Percentiles rank a stretch among this genome's conserved stretches.
These are phyloP conservation scores for Artemia franciscana DNA, from an alignment of 1,140 invertebrate genomes.

Conservation along the genomic window DNA sequence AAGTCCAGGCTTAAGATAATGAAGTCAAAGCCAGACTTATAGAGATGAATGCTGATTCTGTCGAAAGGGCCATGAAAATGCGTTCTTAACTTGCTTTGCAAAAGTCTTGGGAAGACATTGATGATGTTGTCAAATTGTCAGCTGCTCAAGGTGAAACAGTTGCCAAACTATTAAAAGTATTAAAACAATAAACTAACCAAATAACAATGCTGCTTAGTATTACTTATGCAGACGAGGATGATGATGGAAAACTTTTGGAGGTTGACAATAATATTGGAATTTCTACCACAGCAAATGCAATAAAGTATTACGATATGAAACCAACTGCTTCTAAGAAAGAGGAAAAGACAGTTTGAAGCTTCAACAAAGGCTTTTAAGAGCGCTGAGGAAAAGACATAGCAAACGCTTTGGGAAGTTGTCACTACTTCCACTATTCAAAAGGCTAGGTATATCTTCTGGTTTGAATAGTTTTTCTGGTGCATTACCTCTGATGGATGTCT, in stretches of 20 bases:
- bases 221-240: conserved; percentile 35
- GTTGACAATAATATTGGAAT: conserved; percentile 82
- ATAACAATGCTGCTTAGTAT: conserved; percentile 57
- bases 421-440: conserved; percentile 82
- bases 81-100: conserved; percentile 71
- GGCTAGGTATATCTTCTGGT: conserved; percentile 79
- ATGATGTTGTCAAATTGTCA: conserved; percentile 58
- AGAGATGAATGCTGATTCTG: conserved; percentile 59
- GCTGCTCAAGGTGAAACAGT: conserved; percentile 52
- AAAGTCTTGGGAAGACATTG: conserved; percentile 81
- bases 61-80: conserved; percentile 67
- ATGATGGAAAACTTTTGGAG: conserved; percentile 32
- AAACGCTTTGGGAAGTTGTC: conserved; percentile 80
- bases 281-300: conserved; percentile 76
- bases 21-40: conserved; percentile 71
- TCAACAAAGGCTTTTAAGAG: conserved; percentile 85
- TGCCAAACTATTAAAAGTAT: conserved; percentile 49
- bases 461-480: conserved; percentile 99
- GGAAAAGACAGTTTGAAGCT: conserved; percentile 83
- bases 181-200: conserved; percentile 80
- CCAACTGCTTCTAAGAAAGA: conserved; percentile 77
- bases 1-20: conserved; percentile 52
- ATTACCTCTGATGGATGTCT: conserved; percentile 57
- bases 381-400: conserved; percentile 81
- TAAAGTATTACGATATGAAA: conserved; percentile 76